Conservation (phyloP, 2,888 invertebrate genomes). For the Pegoplata infirma region DNA sequence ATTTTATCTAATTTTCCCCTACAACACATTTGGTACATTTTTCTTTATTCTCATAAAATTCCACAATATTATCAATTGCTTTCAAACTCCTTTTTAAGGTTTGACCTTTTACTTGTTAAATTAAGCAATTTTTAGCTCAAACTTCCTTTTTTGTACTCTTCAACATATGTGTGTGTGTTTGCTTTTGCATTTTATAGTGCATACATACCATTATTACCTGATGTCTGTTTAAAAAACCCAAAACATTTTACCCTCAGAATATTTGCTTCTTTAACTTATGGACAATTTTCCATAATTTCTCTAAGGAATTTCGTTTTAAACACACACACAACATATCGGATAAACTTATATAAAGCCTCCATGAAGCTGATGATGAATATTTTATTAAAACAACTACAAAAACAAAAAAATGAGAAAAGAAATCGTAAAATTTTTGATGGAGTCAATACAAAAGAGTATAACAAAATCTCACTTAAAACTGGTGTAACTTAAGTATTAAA, state of each 20-base stretch:
- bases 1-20: too few species aligned
- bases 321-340: constrained; percentile 10
- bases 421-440: not conserved
- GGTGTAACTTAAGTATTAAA: constrained; percentile 18
- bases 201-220: constrained; percentile 25
- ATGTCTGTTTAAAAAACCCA: constrained; percentile 41
- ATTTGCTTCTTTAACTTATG: constrained; percentile 24
- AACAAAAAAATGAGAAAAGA: not conserved
- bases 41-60: too few species aligned
- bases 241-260: constrained; percentile 18
- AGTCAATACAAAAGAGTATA: not conserved
- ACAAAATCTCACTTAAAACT: not conserved
- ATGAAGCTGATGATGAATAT: constrained; percentile 25
- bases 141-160: too few species aligned
- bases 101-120: constrained; percentile 7
- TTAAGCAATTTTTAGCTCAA: not conserved
- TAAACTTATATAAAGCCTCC: too few species aligned
- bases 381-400: not conserved
- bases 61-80: not conserved
- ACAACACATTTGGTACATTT: too few species aligned
- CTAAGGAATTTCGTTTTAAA: constrained; percentile 28
- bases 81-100: not conserved
- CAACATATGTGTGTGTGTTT: not conserved
- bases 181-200: constrained; percentile 22
- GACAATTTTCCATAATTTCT: constrained; percentile 53